Percentiles rank a stretch among this genome's conserved stretches.
Conservation (phyloP, 2,888 invertebrate species). For the Limnephilus auricula region DNA sequence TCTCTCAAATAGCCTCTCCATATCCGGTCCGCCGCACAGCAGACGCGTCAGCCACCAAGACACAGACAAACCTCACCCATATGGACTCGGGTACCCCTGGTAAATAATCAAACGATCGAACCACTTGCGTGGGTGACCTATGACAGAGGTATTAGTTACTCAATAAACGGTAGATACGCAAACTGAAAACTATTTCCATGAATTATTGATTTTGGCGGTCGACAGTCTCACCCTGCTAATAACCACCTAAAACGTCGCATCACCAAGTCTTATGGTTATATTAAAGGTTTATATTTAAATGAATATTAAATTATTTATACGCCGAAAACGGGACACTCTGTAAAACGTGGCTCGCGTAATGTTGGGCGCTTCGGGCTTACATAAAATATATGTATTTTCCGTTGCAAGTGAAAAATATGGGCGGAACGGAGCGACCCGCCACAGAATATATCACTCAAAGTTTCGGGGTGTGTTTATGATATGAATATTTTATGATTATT, state of each 20-base stretch:
- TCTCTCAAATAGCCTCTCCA: no score
- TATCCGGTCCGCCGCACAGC: no score
- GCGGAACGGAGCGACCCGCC: neutral
- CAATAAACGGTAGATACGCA: no score
- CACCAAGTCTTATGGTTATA: neutral
- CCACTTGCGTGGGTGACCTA: no score
- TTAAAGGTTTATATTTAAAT: neutral
- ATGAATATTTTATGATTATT: slow-evolving; percentile 20
- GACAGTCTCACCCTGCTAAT: neutral
- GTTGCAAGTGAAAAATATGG: slow-evolving; percentile 33
- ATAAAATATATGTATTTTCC: slow-evolving; percentile 11
- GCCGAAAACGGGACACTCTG: neutral
- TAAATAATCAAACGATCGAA: no score
- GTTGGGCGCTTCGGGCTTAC: neutral
- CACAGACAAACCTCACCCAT: no score
- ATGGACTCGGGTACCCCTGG: no score
- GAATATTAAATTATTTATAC: neutral
- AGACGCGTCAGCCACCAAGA: no score
- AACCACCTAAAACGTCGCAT: neutral
- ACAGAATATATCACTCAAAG: slow-evolving; percentile 30
- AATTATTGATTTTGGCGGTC: no score
- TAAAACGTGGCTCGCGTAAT: neutral
- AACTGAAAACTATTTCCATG: no score
- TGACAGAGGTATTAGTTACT: no score
- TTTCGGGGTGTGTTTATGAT: slow-evolving; percentile 8